These are phyloP conservation scores for Scaptomyza cyrtandrae DNA, from an alignment of 2,888 invertebrate genomes.

Conservation along the genomic window DNA sequence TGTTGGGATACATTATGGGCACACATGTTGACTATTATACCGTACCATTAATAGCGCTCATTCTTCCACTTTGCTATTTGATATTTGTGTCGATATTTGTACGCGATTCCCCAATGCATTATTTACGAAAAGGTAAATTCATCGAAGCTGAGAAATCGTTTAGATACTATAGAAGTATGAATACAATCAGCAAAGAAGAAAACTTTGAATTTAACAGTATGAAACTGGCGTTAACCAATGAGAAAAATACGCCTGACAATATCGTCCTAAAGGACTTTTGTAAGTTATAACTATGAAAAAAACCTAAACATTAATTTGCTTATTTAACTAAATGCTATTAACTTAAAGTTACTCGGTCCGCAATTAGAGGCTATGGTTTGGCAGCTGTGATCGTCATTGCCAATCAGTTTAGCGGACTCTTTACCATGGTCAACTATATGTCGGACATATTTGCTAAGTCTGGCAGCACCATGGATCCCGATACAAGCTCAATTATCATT, in stretches of 20 bases:
- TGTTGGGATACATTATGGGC: slow-evolving; percentile 78
- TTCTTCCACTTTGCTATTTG: slow-evolving; percentile 72
- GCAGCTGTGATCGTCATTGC: slow-evolving; percentile 70
- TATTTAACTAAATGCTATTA: too few species aligned
- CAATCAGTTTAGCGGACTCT: slow-evolving; percentile 81
- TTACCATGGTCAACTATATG: slow-evolving; percentile 82
- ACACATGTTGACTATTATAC: slow-evolving; percentile 74
- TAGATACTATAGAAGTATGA: slow-evolving; percentile 77
- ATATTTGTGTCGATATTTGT: slow-evolving; percentile 58
- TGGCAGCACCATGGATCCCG: slow-evolving; percentile 77
- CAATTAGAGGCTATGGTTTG: slow-evolving; percentile 68
- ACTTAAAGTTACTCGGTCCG: slow-evolving; percentile 66
- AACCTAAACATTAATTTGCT: too few species aligned
- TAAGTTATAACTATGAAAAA: slow-evolving; percentile 54
- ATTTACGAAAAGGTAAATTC: slow-evolving; percentile 67
- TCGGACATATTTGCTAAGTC: slow-evolving; percentile 81
- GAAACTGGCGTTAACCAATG: slow-evolving; percentile 51
- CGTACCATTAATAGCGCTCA: slow-evolving; percentile 71
- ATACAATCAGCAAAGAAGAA: slow-evolving; percentile 21
- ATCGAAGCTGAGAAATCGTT: slow-evolving; percentile 76
- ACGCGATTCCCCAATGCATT: slow-evolving; percentile 81
- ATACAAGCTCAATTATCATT: slow-evolving; percentile 80
- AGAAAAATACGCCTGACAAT: slow-evolving; percentile 38
- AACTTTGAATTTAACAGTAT: slow-evolving; percentile 66
- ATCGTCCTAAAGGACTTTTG: slow-evolving; percentile 67